Percentiles rank a stretch among this genome's conserved stretches.
These are phyloP conservation scores for Steinernema hermaphroditum DNA, from an alignment of 2,888 invertebrate species.

Conservation along the genomic window DNA sequence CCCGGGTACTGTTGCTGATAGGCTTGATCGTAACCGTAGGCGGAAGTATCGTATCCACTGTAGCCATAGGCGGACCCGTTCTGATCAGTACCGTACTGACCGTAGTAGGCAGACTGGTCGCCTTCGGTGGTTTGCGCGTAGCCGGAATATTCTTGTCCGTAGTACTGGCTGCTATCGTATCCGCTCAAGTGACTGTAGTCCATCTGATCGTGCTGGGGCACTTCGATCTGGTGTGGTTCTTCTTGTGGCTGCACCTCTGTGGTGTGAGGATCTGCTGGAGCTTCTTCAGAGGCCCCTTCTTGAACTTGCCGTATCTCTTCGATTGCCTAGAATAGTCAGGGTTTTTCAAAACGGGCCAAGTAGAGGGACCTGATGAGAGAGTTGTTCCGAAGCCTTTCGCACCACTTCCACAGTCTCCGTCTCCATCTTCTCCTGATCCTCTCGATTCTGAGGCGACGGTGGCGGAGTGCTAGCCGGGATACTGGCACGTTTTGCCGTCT, in stretches of 20 bases:
- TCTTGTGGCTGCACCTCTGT: neutral
- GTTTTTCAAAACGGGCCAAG: neutral
- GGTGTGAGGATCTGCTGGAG: neutral
- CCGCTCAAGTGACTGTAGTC: neutral
- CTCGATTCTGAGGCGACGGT: neutral
- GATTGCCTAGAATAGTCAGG: neutral
- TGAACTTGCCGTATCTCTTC: neutral
- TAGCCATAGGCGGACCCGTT: conserved; percentile 17
- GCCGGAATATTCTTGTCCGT: conserved; percentile 21
- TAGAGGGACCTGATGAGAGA: neutral
- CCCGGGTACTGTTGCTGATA: conserved; percentile 32
- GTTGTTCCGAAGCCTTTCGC: neutral
- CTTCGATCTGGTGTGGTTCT: neutral
- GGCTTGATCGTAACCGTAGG: conserved; percentile 35
- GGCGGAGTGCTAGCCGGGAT: conserved; percentile 2
- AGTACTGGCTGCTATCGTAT: conserved; percentile 7
- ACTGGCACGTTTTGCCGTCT: conserved; percentile 19
- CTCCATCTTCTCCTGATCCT: neutral
- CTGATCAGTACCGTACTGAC: conserved; percentile 24
- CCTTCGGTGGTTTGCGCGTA: conserved; percentile 29
- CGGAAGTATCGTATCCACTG: conserved; percentile 29
- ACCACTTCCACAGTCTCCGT: neutral
- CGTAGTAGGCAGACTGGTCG: conserved; percentile 32
- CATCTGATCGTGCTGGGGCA: neutral
- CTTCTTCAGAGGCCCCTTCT: neutral